Base-by-base conservation (phyloP, 2,113 vertebrate species). In the Pagrus major region DNA sequence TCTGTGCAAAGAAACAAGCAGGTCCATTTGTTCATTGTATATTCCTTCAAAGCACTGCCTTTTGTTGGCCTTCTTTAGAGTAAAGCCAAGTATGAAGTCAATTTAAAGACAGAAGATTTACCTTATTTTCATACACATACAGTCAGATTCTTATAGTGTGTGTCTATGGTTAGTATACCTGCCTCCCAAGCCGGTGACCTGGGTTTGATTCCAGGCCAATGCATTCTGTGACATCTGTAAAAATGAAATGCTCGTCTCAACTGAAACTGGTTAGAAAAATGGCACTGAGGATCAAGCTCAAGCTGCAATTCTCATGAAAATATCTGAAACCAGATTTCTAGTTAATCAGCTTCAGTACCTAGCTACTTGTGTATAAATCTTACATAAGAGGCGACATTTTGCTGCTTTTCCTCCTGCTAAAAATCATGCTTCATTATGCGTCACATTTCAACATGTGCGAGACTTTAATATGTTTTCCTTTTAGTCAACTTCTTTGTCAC, bases 111-210 rank as follows among this genome's bases (percentile, higher is more conserved):
- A 76, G 41, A 75, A 67, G 9, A 25, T 78, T 35, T 15, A 56
- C 15, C 16, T 15, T 20, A 3, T n/a, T n/a, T 54, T 44, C 4
- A 41, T 25, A 16, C 44, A 67, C 18, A 52, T 59, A 25, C n/a
- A 46, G 31, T n/a, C 15, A 25, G 14, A 35, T 37, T 49, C 3
- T 49, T 15, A 3, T 29, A 41, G 15, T 18, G 18, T 59, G 9
- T 31, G 8, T n/a, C n/a, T 55, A 88, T 94, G 92, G 82, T 92
- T 27, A 93, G 91, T 89, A 92, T 93, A 94, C 92, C 90, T 94
- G 92, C 92, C 93, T 94, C 92, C 93, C 90, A 93, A 93, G 92
- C 92, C 91, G 92, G 92, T 93, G 92, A 93, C 81, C 91, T 85
- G 90, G 93, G 89, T 94, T 94, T 86, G 89, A 93, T 92, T 94